Percentiles rank a stretch among this genome's conserved stretches.
These are phyloP conservation scores for Danio jaintianensis DNA, from an alignment of 2,797 vertebrate genomes.

Conservation along the genomic window DNA sequence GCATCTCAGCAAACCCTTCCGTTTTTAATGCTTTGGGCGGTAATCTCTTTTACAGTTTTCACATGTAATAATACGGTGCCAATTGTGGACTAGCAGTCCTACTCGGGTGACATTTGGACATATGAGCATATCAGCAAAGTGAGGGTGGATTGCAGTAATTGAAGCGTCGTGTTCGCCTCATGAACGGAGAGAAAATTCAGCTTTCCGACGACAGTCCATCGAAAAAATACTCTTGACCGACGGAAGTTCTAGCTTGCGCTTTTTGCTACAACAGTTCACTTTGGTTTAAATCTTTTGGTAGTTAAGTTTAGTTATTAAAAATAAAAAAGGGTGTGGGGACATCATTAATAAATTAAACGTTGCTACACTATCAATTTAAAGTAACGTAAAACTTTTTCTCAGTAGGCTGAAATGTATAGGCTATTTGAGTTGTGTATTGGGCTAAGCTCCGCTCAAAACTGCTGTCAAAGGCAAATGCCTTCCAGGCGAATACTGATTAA, in stretches of 20 bases:
- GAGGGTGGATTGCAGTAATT: slow-evolving; percentile 23
- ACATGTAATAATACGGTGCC: slow-evolving; percentile 48
- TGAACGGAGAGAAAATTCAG: background rate
- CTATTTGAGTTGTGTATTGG: background rate
- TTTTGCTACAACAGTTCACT: slow-evolving; percentile 1
- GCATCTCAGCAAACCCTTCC: slow-evolving; percentile 55
- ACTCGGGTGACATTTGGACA: slow-evolving; percentile 44
- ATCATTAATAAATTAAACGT: no score
- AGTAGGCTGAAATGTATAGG: background rate
- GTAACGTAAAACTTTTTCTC: background rate
- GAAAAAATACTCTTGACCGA: background rate
- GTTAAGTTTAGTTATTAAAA: no score
- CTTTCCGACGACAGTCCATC: background rate
- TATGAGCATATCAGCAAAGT: slow-evolving; percentile 32
- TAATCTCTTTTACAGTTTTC: slow-evolving; percentile 54
- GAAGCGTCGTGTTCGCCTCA: slow-evolving; percentile 9
- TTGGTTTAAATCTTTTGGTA: background rate
- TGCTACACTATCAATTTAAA: background rate
- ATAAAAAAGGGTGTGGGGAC: background rate
- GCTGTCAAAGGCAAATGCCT: background rate
- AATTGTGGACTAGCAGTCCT: slow-evolving; percentile 17
- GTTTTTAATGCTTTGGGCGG: slow-evolving; percentile 52
- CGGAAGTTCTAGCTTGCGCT: background rate
- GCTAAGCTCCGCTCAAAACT: background rate
- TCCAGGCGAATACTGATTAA: slow-evolving; percentile 1